Percentiles rank a stretch among this genome's conserved stretches.
Evolutionary conservation across 2,888 invertebrate species (phyloP).

Genomic region (Cancer borealis): DNA sequence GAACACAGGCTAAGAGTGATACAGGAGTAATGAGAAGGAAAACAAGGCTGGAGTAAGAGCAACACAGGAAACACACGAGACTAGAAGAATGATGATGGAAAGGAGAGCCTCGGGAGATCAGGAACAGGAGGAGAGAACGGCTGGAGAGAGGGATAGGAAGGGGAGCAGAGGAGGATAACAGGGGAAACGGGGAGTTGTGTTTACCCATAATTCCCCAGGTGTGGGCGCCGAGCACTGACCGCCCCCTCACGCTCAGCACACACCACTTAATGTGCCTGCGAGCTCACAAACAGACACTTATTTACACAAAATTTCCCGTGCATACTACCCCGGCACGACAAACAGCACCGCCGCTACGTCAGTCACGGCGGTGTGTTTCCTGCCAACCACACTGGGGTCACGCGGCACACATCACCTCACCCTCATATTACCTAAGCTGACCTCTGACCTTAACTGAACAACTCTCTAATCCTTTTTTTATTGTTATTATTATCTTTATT

Average conservation of each 20-base stretch:
- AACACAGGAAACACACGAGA: not conserved
- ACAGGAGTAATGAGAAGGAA: not conserved
- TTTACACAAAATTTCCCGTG: slow-evolving; percentile 49
- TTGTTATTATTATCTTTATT: too few species aligned
- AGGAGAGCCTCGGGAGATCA: not conserved
- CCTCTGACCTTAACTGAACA: not conserved
- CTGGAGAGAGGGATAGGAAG: not conserved
- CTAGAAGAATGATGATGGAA: not conserved
- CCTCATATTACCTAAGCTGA: not conserved
- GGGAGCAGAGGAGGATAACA: not conserved
- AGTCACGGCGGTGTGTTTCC: not conserved
- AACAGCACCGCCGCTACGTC: not conserved
- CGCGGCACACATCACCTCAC: not conserved
- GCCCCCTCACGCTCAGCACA: slow-evolving; percentile 49
- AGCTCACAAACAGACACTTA: slow-evolving; percentile 56
- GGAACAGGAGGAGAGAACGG: not conserved
- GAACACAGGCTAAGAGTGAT: not conserved
- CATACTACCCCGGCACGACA: slow-evolving; percentile 23
- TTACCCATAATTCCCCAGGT: slow-evolving; percentile 55
- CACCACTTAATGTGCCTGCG: slow-evolving; percentile 51
- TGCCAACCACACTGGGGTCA: not conserved
- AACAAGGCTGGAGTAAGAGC: not conserved
- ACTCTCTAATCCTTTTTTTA: not conserved
- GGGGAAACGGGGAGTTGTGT: slow-evolving; percentile 25
- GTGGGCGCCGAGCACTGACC: not conserved